Evolutionary conservation across 1,140 invertebrate species (phyloP).

Genomic region (Lamellibrachia luymesi): DNA sequence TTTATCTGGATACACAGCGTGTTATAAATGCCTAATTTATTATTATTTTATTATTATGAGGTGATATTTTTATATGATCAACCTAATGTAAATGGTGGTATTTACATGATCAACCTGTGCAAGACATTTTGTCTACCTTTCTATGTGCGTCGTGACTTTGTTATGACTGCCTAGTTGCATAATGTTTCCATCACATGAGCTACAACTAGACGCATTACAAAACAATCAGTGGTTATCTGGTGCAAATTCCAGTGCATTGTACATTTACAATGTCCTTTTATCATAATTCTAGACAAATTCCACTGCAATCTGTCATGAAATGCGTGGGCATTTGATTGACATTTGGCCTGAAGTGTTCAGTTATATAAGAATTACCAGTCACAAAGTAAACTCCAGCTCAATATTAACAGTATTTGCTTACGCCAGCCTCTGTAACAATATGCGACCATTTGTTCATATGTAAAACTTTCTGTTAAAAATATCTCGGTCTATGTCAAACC

Average conservation of each 20-base stretch:
- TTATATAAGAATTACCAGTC: background rate
- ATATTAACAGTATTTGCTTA: background rate
- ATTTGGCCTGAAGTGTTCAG: background rate
- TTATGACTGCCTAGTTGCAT: background rate
- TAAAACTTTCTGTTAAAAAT: too few species aligned
- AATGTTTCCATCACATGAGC: background rate
- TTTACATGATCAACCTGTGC: too few species aligned
- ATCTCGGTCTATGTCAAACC: too few species aligned
- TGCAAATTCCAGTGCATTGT: background rate
- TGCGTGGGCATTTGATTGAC: too few species aligned
- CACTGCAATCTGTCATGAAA: background rate
- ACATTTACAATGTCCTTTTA: background rate
- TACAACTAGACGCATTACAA: too few species aligned
- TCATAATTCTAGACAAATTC: background rate
- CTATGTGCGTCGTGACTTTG: background rate
- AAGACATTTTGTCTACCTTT: background rate
- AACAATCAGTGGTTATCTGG: background rate
- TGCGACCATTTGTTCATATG: too few species aligned
- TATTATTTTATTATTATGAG: too few species aligned
- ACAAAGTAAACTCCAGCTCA: background rate
- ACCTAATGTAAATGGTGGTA: background rate
- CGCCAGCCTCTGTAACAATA: too few species aligned
- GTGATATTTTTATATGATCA: background rate
- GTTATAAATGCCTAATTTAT: too few species aligned
- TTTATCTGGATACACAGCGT: too few species aligned